Evolutionary conservation across 1,140 invertebrate species (phyloP).

Genomic region (Hestina assimilis): DNA sequence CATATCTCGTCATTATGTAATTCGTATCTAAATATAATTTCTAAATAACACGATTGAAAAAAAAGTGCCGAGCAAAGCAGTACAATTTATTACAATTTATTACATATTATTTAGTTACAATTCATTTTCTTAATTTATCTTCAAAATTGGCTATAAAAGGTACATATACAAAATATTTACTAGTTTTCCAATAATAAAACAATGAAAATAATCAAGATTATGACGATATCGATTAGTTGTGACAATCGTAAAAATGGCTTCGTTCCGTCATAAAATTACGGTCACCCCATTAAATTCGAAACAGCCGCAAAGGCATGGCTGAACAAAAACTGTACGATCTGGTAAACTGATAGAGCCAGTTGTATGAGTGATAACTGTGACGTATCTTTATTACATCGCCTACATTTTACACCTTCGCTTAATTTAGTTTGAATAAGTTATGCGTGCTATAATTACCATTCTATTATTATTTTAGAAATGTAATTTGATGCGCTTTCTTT

Average conservation of each 20-base stretch:
- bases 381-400: conserved; percentile 32
- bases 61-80: too few relatives aligned
- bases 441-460: too few relatives aligned
- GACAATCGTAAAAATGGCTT: conserved; percentile 19
- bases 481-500: too few relatives aligned
- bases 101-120: too few relatives aligned
- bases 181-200: neutral
- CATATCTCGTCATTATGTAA: too few relatives aligned
- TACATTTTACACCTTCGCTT: conserved; percentile 23
- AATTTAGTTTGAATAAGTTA: conserved; percentile 25
- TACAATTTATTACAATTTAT: too few relatives aligned
- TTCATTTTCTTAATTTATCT: too few relatives aligned
- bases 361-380: conserved; percentile 26
- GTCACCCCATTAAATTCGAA: conserved; percentile 21
- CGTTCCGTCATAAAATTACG: conserved; percentile 20
- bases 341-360: conserved; percentile 22
- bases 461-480: too few relatives aligned
- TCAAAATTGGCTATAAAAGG: too few relatives aligned
- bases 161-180: neutral
- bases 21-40: too few relatives aligned
- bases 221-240: conserved; percentile 16
- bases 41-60: too few relatives aligned
- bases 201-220: conserved; percentile 6
- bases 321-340: conserved; percentile 30
- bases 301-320: conserved; percentile 10